Percentiles rank a stretch among this genome's conserved stretches.
Conservation (phyloP, 1,140 invertebrate species). For the Gonatopus flavifemur region DNA sequence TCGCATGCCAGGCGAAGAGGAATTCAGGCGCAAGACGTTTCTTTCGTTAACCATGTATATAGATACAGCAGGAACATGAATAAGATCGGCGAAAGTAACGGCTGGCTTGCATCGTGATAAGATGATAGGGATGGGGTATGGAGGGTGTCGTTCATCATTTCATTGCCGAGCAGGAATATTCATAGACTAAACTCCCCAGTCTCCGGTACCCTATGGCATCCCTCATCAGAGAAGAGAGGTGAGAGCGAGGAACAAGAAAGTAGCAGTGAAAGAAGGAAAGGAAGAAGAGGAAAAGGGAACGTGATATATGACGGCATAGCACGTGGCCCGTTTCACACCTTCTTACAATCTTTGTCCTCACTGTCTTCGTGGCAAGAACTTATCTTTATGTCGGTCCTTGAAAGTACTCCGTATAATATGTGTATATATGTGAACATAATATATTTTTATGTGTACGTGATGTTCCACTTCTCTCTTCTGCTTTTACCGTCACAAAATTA, state of each 20-base stretch:
- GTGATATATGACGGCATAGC: slow-evolving; percentile 48
- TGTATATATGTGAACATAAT: background rate
- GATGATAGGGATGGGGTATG: slow-evolving; percentile 22
- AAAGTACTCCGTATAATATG: slow-evolving; percentile 19
- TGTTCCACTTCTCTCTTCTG: too few species aligned
- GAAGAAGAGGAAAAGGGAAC: slow-evolving; percentile 24
- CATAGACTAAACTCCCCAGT: slow-evolving; percentile 40
- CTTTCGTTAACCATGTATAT: too few species aligned
- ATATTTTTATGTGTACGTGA: too few species aligned
- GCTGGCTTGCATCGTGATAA: slow-evolving; percentile 9
- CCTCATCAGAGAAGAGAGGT: slow-evolving; percentile 11
- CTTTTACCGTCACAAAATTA: too few species aligned
- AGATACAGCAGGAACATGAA: slow-evolving; percentile 7
- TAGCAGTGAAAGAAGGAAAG: slow-evolving; percentile 4
- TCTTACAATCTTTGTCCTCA: slow-evolving; percentile 41
- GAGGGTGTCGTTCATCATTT: slow-evolving; percentile 51
- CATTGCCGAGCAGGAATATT: slow-evolving; percentile 49
- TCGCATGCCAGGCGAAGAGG: slow-evolving; percentile 39
- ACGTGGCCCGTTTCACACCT: slow-evolving; percentile 50
- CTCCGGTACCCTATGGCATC: slow-evolving; percentile 10
- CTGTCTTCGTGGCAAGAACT: slow-evolving; percentile 36
- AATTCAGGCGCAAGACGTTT: slow-evolving; percentile 40
- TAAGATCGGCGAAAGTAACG: slow-evolving; percentile 17
- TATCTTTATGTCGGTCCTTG: slow-evolving; percentile 36
- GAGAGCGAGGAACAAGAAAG: slow-evolving; percentile 25